Evolutionary conservation across 2,113 vertebrate species (phyloP).

Genomic region (Chaenocephalus aceratus): DNA sequence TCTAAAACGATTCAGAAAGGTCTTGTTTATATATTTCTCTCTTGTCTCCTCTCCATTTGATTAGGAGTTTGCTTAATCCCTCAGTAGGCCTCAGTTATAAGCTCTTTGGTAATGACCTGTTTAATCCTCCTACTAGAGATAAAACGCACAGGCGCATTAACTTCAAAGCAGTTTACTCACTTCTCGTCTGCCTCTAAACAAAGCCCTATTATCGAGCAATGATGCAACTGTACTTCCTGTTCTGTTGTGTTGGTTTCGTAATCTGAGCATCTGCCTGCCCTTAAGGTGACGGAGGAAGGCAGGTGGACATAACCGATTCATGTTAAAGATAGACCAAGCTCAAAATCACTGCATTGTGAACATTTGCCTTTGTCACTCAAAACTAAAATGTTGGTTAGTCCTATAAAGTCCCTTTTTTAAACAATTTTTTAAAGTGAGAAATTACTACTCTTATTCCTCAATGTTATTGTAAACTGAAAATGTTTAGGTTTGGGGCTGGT

Average conservation of each 20-base stretch:
- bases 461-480: not conserved
- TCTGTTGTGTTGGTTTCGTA: constrained; percentile 14
- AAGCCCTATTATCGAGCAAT: constrained; percentile 41
- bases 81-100: constrained; percentile 69
- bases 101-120: constrained; percentile 81
- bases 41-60: constrained; percentile 61
- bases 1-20: constrained; percentile 29
- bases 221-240: constrained; percentile 32
- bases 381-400: not conserved
- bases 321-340: not conserved
- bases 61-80: constrained; percentile 75
- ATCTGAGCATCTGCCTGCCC: not conserved
- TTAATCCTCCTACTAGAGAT: constrained; percentile 75
- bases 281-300: not conserved
- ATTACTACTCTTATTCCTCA: not conserved
- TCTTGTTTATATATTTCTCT: constrained; percentile 44
- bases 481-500: not conserved
- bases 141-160: constrained; percentile 77
- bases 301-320: not conserved
- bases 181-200: constrained; percentile 60
- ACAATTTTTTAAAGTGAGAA: not conserved
- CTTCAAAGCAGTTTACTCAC: constrained; percentile 76
- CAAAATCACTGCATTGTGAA: not conserved
- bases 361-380: not conserved
- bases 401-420: not conserved